Conservation (phyloP, 2,113 vertebrate genomes). For the Lagopus muta region DNA sequence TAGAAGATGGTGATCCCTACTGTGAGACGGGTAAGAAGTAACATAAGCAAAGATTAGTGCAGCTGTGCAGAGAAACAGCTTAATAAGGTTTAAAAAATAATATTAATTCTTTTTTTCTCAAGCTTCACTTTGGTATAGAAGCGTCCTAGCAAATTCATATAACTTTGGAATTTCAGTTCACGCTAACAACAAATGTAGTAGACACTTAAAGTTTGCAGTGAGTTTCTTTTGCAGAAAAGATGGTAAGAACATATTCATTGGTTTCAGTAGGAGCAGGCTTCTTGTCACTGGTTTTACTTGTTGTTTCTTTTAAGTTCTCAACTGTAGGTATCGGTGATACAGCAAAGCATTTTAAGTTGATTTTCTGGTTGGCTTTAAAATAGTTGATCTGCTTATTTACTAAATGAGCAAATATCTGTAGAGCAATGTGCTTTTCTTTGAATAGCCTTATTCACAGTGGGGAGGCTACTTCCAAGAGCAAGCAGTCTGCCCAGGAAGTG, state of each 20-base stretch:
- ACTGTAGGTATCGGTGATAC: not conserved
- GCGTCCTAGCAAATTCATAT: not conserved
- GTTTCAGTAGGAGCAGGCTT: not conserved
- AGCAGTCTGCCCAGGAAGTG: not conserved
- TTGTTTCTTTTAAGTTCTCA: not conserved
- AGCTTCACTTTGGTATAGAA: not conserved
- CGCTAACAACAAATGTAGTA: not conserved
- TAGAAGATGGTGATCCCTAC: slow-evolving; percentile 97
- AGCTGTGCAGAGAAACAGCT: not conserved
- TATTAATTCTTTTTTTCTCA: not conserved
- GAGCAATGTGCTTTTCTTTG: not conserved
- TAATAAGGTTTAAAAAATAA: not conserved
- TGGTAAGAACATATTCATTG: not conserved
- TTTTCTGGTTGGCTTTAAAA: slow-evolving; percentile 6
- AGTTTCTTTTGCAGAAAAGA: not conserved
- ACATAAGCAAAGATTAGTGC: not conserved
- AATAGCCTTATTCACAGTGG: not conserved
- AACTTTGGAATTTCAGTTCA: not conserved
- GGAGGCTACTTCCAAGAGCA: not conserved
- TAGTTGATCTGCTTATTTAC: not conserved
- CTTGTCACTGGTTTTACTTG: not conserved
- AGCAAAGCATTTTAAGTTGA: not conserved
- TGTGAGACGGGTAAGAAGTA: slow-evolving; percentile 91
- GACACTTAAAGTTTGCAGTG: not conserved
- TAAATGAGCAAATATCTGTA: not conserved